These are phyloP conservation scores for Nesoenas mayeri DNA, from an alignment of 2,113 vertebrate species.

Conservation along the genomic window DNA sequence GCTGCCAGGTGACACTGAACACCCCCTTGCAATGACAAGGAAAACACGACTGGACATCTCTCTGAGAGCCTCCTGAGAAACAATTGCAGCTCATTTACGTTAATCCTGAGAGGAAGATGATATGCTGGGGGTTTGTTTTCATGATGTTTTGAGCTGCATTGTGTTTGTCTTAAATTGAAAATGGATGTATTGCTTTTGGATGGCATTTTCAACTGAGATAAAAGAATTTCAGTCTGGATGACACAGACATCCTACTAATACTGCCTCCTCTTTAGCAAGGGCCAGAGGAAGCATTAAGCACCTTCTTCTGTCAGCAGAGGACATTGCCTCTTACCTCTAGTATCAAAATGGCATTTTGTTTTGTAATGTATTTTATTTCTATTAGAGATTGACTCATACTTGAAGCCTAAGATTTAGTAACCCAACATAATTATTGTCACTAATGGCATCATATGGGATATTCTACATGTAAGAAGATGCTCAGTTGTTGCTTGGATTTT, in stretches of 20 bases:
- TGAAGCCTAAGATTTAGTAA: neutral
- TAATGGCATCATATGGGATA: neutral
- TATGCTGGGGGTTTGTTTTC: accelerated
- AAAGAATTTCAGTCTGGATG: neutral
- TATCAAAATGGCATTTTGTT: neutral
- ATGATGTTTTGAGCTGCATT: neutral
- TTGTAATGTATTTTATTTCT: neutral
- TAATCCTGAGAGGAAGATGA: neutral
- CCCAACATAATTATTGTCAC: neutral
- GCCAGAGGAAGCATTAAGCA: neutral
- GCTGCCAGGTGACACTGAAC: neutral
- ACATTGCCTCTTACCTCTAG: neutral
- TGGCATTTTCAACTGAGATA: neutral
- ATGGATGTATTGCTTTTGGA: neutral
- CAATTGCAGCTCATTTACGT: neutral
- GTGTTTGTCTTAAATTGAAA: neutral
- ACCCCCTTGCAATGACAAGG: neutral
- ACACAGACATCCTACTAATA: neutral
- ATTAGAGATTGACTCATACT: neutral
- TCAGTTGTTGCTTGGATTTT: neutral
- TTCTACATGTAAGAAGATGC: neutral
- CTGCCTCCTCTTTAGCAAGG: neutral
- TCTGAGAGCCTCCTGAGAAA: neutral
- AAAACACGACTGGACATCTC: neutral
- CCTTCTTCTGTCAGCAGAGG: neutral